These are phyloP conservation scores for Lonchura striata DNA, from an alignment of 2,113 vertebrate genomes.

Conservation along the genomic window DNA sequence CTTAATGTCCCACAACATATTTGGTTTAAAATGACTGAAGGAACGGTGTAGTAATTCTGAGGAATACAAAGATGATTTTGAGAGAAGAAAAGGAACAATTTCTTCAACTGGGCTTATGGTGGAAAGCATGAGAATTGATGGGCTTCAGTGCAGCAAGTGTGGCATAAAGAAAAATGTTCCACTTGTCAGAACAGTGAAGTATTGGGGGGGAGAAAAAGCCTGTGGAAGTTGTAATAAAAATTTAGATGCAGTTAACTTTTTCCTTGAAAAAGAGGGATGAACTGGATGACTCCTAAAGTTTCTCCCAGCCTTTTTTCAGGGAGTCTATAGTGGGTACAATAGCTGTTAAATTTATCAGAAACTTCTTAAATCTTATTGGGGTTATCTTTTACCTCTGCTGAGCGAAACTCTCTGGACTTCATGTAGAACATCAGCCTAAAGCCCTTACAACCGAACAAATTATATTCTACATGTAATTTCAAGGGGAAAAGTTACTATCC, in stretches of 20 bases:
- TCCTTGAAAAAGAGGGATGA: not conserved
- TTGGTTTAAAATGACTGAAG: not conserved
- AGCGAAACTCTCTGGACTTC: not conserved
- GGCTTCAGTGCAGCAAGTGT: not conserved
- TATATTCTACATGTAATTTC: not conserved
- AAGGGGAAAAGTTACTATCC: not conserved
- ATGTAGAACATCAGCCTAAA: not conserved
- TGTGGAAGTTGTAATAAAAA: not conserved
- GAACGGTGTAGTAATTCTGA: not conserved
- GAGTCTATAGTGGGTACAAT: not conserved
- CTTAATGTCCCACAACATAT: not conserved
- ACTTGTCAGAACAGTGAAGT: not conserved
- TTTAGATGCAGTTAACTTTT: not conserved
- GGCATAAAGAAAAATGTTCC: not conserved
- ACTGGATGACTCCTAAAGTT: not conserved
- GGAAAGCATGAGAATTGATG: not conserved
- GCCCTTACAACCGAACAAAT: not conserved
- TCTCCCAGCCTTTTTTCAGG: not conserved
- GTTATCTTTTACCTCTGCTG: not conserved
- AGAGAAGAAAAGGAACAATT: not conserved
- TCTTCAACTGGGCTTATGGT: not conserved
- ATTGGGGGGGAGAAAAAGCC: rapidly evolving
- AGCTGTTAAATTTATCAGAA: not conserved
- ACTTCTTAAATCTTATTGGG: not conserved
- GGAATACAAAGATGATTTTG: not conserved